Conservation (phyloP, 2,113 vertebrate genomes). For the Heptranchias perlo region DNA sequence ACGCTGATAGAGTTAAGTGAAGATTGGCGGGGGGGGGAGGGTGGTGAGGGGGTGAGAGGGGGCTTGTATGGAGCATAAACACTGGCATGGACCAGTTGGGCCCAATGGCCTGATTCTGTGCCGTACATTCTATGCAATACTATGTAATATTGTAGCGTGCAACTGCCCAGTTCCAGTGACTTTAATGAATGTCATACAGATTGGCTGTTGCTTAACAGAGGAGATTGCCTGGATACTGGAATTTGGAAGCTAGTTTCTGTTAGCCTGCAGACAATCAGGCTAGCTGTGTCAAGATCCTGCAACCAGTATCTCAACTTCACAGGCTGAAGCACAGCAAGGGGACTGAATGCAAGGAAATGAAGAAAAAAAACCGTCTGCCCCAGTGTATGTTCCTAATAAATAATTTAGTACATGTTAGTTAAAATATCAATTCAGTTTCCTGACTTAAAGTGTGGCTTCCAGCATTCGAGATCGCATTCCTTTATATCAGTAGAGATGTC, state of each 20-base stretch:
- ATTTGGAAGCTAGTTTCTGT: slow-evolving; percentile 18
- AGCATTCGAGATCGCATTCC: not conserved
- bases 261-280: not conserved
- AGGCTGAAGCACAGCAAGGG: not conserved
- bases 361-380: not conserved
- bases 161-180: not conserved
- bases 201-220: not conserved
- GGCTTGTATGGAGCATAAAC: not conserved
- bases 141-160: not conserved
- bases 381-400: not conserved
- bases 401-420: not conserved
- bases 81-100: not conserved
- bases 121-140: too few relatives aligned
- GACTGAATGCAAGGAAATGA: not conserved
- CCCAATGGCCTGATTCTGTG: not conserved
- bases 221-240: not conserved
- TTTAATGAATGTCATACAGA: not conserved
- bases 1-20: not conserved
- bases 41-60: too few relatives aligned
- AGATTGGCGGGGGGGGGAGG: too few relatives aligned
- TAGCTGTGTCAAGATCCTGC: not conserved
- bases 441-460: not conserved
- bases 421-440: not conserved
- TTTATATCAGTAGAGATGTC: not conserved
- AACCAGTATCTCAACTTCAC: not conserved